A percentile compares a stretch with the other conserved stretches of the same genome.
phyloP scores from a whole-genome alignment of 2,888 invertebrate genomes.

The Ichneumoninae sp. region DNA sequence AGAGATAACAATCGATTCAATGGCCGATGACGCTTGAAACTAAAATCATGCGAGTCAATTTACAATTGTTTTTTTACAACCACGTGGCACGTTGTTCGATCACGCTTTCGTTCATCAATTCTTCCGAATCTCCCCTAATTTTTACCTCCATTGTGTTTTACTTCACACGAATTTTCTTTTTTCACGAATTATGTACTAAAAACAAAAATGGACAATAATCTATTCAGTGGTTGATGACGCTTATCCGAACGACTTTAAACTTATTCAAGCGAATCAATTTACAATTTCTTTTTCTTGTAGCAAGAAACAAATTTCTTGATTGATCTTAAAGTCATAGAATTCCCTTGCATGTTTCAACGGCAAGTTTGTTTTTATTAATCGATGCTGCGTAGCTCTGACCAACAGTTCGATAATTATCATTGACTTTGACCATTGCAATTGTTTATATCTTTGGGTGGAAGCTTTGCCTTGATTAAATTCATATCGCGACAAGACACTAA shows the following conservation, averaged over 20 bases:
- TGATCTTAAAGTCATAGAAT: too few relatives aligned
- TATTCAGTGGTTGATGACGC: background rate
- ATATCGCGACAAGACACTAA: background rate
- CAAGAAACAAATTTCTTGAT: too few relatives aligned
- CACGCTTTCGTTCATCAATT: conserved; percentile 36
- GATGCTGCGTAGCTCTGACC: too few relatives aligned
- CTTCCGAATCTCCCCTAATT: background rate
- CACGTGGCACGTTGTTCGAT: conserved; percentile 2
- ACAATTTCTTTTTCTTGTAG: background rate
- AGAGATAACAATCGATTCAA: background rate
- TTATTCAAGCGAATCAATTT: background rate
- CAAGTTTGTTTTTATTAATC: too few relatives aligned
- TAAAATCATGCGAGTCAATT: background rate
- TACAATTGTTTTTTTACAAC: background rate
- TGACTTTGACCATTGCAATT: too few relatives aligned
- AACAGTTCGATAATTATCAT: too few relatives aligned
- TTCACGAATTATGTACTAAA: background rate
- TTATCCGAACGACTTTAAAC: background rate
- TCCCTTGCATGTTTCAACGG: too few relatives aligned
- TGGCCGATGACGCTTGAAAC: background rate
- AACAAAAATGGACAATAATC: background rate
- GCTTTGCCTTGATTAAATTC: too few relatives aligned
- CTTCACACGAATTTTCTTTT: background rate
- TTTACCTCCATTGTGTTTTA: background rate
- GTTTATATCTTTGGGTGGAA: too few relatives aligned